Evolutionary conservation across 2,797 vertebrate genomes (phyloP), one percentile per base, ranked within the genome.

Genomic region (Danio kyathit): DNA sequence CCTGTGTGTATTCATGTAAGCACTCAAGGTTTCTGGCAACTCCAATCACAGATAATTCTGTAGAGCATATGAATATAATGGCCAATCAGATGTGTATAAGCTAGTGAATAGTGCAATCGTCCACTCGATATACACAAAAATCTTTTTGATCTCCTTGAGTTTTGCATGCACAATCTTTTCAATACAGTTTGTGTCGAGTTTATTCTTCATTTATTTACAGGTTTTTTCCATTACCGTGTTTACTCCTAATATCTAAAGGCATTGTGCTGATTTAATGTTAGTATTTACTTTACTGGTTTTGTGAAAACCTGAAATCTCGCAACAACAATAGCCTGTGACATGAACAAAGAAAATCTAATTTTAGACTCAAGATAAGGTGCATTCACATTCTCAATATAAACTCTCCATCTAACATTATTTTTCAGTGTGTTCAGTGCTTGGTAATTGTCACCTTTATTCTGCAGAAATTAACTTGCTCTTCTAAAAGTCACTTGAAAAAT

Each of bases 381-480:
- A 14, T 11, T 63, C 7, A 63, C 46, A n/a, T 63, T 64, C 5
- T 63, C n/a, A 52, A 19, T 9, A 52, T 1, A 63, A 16, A 63
- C 19, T 43, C 0, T 4, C 12, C 29, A 40, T 54, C 21, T 29
- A 65, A 16, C 14, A 65, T 52, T 38, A 65, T 43, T 14, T 52
- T 52, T 29, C 6, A 13, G 7, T 7, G 29, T 2, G 7, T 48
- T 16, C 13, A 4, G 60, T 52, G 29, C 29, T 29, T 29, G 5
- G 10, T 56, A 21, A 10, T 2, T 60, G 21, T 13, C 19, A 60
- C 5, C 19, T 48, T 3, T 29, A 60, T 48, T 74, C 13, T n/a
- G 63, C 69, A 19, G 16, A 14, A 51, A 63, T 51, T 63, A n/a
- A 13, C 10, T 49, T 74, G 44, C 17, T 74, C n/a, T 29, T 74